These are phyloP conservation scores for Bambusicola thoracicus DNA, from an alignment of 2,113 vertebrate genomes.

Conservation along the genomic window DNA sequence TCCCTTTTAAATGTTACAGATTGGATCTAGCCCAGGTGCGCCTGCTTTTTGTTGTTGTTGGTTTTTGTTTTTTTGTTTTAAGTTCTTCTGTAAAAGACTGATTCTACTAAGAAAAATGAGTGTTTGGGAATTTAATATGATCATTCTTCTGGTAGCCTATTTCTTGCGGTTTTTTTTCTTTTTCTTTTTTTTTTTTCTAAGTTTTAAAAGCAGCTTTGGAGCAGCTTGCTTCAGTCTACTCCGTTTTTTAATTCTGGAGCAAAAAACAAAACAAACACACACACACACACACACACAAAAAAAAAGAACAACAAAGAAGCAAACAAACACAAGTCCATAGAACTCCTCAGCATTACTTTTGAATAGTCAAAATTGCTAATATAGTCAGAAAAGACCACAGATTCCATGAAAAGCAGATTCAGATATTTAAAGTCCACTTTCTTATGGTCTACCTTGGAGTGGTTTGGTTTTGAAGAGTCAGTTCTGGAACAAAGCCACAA, in stretches of 20 bases:
- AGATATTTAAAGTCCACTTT: background rate
- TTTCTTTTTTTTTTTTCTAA: background rate
- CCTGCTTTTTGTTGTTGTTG: background rate
- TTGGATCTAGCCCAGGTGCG: background rate
- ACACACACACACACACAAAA: too few relatives aligned
- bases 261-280: background rate
- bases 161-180: background rate
- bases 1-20: background rate
- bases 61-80: background rate
- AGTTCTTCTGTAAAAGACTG: background rate
- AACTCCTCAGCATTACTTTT: background rate
- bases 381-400: background rate
- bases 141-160: background rate
- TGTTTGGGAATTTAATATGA: background rate
- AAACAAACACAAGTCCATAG: background rate
- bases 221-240: background rate
- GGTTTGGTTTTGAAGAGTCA: background rate
- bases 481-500: background rate
- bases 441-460: fast-evolving
- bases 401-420: background rate
- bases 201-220: background rate
- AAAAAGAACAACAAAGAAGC: background rate
- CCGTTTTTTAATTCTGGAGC: background rate
- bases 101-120: background rate
- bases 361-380: background rate